Conservation (phyloP, 2,113 vertebrate genomes). For the Odontophorus gujanensis region DNA sequence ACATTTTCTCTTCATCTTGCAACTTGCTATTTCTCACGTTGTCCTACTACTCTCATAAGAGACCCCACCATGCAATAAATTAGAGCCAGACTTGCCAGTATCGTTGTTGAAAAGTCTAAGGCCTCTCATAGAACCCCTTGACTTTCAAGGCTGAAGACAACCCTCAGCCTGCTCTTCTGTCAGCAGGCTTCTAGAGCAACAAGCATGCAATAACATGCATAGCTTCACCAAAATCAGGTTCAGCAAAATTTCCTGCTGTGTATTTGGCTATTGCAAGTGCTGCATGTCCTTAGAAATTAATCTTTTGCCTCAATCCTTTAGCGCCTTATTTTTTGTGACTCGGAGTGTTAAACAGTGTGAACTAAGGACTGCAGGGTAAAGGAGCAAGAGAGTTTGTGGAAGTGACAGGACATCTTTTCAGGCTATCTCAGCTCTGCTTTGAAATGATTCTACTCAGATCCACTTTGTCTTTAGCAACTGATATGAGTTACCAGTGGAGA, state of each 20-base stretch:
- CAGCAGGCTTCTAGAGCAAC: background rate
- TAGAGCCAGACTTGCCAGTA: background rate
- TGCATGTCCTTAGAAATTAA: background rate
- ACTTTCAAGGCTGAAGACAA: background rate
- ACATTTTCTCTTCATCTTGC: conserved; percentile 28
- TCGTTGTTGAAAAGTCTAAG: background rate
- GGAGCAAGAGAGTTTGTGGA: background rate
- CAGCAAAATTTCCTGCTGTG: background rate
- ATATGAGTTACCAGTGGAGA: background rate
- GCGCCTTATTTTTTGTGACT: conserved; percentile 18
- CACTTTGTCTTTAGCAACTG: background rate
- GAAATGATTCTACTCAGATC: background rate
- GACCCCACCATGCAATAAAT: background rate
- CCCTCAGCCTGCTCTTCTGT: background rate
- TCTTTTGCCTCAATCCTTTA: background rate
- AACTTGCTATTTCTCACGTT: conserved; percentile 15
- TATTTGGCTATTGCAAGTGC: background rate
- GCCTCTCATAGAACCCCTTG: background rate
- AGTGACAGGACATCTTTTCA: conserved; percentile 18
- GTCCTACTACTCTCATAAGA: background rate
- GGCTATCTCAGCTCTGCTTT: background rate
- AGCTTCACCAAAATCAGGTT: background rate
- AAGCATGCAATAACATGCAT: background rate
- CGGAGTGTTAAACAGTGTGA: background rate
- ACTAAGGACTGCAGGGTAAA: background rate